phyloP scores from a whole-genome alignment of 2,888 invertebrate species.

The Empis livida region DNA sequence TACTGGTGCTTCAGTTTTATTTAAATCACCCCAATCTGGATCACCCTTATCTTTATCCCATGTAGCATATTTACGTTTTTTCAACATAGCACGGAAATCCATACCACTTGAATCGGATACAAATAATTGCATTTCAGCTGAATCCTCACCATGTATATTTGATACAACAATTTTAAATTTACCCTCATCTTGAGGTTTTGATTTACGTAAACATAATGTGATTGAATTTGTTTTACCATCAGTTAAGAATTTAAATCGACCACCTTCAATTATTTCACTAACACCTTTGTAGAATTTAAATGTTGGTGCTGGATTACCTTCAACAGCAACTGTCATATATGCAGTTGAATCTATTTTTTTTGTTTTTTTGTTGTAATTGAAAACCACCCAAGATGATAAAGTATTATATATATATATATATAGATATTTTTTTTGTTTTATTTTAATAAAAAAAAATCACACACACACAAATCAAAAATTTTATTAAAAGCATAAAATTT shows the following conservation, averaged over 20 bases:
- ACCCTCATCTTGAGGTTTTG: constrained; percentile 94
- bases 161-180: constrained; percentile 86
- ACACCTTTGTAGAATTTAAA: constrained; percentile 94
- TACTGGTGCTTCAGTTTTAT: constrained; percentile 77
- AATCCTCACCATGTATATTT: constrained; percentile 90
- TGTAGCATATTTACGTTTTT: constrained; percentile 89
- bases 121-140: constrained; percentile 89
- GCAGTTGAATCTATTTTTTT: constrained; percentile 66
- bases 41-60: constrained; percentile 86
- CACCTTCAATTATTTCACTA: constrained; percentile 86
- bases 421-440: too few relatives aligned
- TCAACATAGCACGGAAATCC: constrained; percentile 98
- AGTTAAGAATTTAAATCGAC: constrained; percentile 87
- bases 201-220: constrained; percentile 89
- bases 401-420: too few relatives aligned
- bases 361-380: too few relatives aligned
- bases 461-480: too few relatives aligned
- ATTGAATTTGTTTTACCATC: constrained; percentile 88
- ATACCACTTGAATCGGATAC: constrained; percentile 96
- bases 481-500: too few relatives aligned
- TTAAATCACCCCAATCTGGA: constrained; percentile 86
- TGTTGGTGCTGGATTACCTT: constrained; percentile 88
- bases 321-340: constrained; percentile 83
- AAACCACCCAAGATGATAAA: too few relatives aligned
- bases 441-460: too few relatives aligned